phyloP scores from a whole-genome alignment of 2,888 invertebrate genomes.

The Copidosoma aretas region DNA sequence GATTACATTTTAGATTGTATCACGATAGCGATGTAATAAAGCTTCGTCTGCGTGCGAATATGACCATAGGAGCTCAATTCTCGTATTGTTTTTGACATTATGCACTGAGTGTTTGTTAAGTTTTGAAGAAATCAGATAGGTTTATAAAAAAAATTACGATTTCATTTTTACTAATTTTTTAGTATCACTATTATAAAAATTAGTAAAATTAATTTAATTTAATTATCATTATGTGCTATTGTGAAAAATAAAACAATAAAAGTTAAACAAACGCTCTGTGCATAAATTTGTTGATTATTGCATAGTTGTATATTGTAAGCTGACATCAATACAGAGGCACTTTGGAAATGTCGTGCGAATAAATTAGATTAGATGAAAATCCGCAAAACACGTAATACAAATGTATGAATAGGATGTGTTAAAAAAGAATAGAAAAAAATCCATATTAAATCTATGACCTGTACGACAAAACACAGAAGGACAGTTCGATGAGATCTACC shows the following conservation, averaged over 20 bases:
- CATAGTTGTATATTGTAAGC: constrained; percentile 47
- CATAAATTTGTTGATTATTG: constrained; percentile 51
- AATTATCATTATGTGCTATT: neutral
- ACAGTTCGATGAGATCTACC: constrained; percentile 15
- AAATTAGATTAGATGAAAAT: constrained; percentile 27
- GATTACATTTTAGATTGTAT: constrained; percentile 18
- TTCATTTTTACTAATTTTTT: constrained; percentile 6
- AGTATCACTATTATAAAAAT: too few relatives aligned
- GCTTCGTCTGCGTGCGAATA: constrained; percentile 6
- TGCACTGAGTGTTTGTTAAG: constrained; percentile 29
- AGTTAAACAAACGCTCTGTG: constrained; percentile 30
- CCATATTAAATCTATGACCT: constrained; percentile 20
- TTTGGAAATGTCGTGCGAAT: constrained; percentile 26
- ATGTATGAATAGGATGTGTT: constrained; percentile 21
- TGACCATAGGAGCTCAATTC: constrained; percentile 41
- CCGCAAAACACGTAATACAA: constrained; percentile 21
- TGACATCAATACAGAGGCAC: constrained; percentile 33
- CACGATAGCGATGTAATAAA: constrained; percentile 26
- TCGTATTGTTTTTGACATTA: constrained; percentile 43
- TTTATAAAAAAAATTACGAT: neutral
- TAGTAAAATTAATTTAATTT: neutral
- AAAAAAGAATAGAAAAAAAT: constrained; percentile 16
- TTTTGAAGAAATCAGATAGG: neutral
- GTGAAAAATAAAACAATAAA: neutral
- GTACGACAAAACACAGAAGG: constrained; percentile 20